Conservation (phyloP, 2,113 vertebrate species). For the Lichenostomus cassidix region DNA sequence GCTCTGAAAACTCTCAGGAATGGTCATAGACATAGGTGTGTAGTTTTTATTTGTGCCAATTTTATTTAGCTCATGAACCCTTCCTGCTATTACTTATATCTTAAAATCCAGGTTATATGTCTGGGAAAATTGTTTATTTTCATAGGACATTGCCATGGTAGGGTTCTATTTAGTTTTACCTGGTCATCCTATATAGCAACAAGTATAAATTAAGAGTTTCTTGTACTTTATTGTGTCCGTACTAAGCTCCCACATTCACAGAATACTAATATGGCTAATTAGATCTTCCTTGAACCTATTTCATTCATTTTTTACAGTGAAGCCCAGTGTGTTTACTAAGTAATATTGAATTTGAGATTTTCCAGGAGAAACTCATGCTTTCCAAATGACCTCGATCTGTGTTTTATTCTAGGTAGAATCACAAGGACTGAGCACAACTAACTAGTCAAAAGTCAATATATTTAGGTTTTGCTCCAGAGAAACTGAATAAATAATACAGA, state of each 20-base stretch:
- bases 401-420: not conserved
- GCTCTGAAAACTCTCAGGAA: not conserved
- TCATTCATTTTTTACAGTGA: not conserved
- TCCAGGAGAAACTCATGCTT: not conserved
- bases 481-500: constrained; percentile 15
- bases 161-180: not conserved
- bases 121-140: not conserved
- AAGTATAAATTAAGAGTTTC: not conserved
- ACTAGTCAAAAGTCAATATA: constrained; percentile 15
- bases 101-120: not conserved
- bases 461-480: constrained; percentile 10
- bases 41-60: not conserved
- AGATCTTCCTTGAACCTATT: not conserved
- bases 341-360: not conserved
- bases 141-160: not conserved
- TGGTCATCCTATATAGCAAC: not conserved
- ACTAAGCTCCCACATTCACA: not conserved
- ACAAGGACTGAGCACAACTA: not conserved
- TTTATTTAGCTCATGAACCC: not conserved
- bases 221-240: not conserved
- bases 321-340: not conserved
- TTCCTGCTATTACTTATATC: not conserved
- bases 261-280: not conserved
- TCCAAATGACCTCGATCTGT: not conserved
- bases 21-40: fast-evolving